These are phyloP conservation scores for Prenolepis imparis DNA, from an alignment of 2,888 invertebrate genomes.

Conservation along the genomic window DNA sequence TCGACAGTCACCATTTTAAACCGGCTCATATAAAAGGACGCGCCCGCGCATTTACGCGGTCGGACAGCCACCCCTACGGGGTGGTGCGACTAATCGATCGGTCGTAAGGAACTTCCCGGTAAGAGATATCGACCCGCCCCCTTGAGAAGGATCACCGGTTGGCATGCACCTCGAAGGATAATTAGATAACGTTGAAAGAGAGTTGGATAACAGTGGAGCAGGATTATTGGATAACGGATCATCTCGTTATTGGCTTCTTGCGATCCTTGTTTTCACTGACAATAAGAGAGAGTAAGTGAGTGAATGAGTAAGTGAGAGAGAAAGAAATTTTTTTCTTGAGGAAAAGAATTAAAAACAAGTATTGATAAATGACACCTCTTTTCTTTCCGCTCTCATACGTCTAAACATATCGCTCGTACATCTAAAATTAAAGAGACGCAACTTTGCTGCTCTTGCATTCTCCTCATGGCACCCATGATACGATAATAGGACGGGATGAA, in stretches of 20 bases:
- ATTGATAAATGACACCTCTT: slow-evolving; percentile 6
- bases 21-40: slow-evolving; percentile 59
- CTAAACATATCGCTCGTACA: neutral
- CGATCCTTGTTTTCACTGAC: neutral
- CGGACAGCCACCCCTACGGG: slow-evolving; percentile 39
- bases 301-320: neutral
- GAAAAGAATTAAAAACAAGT: slow-evolving; percentile 11
- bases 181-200: slow-evolving; percentile 38
- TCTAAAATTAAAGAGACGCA: slow-evolving; percentile 43
- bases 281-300: neutral
- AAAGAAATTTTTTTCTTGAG: neutral
- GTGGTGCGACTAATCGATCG: slow-evolving; percentile 60
- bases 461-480: slow-evolving; percentile 46
- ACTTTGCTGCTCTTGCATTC: slow-evolving; percentile 34
- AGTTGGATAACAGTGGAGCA: slow-evolving; percentile 26
- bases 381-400: neutral
- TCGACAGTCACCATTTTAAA: slow-evolving; percentile 66
- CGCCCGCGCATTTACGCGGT: slow-evolving; percentile 52
- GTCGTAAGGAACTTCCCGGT: slow-evolving; percentile 47
- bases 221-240: slow-evolving; percentile 25
- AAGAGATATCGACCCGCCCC: slow-evolving; percentile 34
- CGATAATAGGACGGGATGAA: slow-evolving; percentile 30
- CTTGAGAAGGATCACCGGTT: slow-evolving; percentile 17
- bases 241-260: neutral
- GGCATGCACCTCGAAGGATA: slow-evolving; percentile 5